Evolutionary conservation across 2,113 vertebrate species (phyloP).

Genomic region (Lota lota): DNA sequence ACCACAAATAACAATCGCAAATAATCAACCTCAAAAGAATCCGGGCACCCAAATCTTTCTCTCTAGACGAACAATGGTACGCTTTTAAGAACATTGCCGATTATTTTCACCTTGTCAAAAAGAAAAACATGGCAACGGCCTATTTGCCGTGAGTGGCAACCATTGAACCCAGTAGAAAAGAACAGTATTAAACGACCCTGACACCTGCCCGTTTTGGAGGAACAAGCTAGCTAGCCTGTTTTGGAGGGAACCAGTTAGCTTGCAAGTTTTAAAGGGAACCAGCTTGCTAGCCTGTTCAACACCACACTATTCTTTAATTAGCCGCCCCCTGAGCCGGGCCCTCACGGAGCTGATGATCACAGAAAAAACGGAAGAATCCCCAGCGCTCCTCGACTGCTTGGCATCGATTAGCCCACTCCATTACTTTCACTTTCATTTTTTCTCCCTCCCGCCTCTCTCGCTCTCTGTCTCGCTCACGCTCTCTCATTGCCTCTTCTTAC

Average conservation of each 20-base stretch:
- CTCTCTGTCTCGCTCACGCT: conserved; percentile 11
- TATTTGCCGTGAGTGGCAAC: too few species aligned
- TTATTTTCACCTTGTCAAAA: too few species aligned
- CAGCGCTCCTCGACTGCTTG: conserved; percentile 18
- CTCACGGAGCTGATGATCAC: conserved; percentile 46
- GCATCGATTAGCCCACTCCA: conserved; percentile 64
- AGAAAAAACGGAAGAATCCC: conserved; percentile 51
- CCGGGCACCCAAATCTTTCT: too few species aligned
- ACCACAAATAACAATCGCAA: too few species aligned
- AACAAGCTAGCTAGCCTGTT: too few species aligned
- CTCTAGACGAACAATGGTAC: too few species aligned
- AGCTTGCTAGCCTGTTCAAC: conserved; percentile 14
- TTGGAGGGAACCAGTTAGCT: conserved; percentile 44
- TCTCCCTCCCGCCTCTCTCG: neutral
- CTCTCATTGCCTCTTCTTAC: conserved; percentile 42
- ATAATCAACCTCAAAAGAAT: too few species aligned
- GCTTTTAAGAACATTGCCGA: too few species aligned
- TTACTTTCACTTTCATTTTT: conserved; percentile 50
- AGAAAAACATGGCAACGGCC: too few species aligned
- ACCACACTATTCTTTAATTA: conserved; percentile 56
- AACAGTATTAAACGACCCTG: too few species aligned
- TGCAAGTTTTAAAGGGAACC: conserved; percentile 42
- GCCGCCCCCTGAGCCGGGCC: conserved; percentile 49
- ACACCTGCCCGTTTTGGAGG: conserved; percentile 9
- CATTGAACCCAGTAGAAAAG: too few species aligned